Percentiles rank a stretch among this genome's conserved stretches.
phyloP scores from a whole-genome alignment of 2,113 vertebrate genomes.

The Microtus richardsoni region DNA sequence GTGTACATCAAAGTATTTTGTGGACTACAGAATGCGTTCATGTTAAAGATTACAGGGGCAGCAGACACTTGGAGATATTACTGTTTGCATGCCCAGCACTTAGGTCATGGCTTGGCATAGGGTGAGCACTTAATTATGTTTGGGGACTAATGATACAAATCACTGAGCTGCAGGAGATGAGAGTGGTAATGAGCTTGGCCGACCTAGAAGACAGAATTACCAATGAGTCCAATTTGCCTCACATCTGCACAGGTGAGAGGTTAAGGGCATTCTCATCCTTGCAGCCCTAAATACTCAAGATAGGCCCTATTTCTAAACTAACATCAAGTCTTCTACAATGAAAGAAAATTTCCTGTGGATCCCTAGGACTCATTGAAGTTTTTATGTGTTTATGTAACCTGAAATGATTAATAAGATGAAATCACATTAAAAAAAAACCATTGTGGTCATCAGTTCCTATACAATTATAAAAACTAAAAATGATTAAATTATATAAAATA shows the following conservation, averaged over 20 bases:
- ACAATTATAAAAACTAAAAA: not conserved
- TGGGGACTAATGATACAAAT: conserved; percentile 2
- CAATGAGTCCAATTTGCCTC: not conserved
- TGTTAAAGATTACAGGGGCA: not conserved
- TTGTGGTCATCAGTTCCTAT: not conserved
- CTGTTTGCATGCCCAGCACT: not conserved
- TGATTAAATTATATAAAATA: not conserved
- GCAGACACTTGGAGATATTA: not conserved
- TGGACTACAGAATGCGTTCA: not conserved
- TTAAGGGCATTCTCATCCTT: not conserved
- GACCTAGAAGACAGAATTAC: not conserved
- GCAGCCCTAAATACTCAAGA: not conserved
- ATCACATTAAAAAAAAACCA: not conserved
- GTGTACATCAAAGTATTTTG: not conserved
- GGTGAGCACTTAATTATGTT: not conserved
- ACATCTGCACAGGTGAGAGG: conserved; percentile 21
- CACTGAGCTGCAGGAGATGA: not conserved
- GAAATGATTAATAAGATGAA: not conserved
- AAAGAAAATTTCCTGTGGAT: not conserved
- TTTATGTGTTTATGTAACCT: not conserved
- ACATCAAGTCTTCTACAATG: not conserved
- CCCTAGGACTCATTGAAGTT: not conserved
- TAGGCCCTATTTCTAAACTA: not conserved
- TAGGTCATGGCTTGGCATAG: not conserved
- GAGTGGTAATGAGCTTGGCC: not conserved